A percentile compares a stretch with the other conserved stretches of the same genome.
These are phyloP conservation scores for Nannospalax galili DNA, from an alignment of 2,113 vertebrate species.

Conservation along the genomic window DNA sequence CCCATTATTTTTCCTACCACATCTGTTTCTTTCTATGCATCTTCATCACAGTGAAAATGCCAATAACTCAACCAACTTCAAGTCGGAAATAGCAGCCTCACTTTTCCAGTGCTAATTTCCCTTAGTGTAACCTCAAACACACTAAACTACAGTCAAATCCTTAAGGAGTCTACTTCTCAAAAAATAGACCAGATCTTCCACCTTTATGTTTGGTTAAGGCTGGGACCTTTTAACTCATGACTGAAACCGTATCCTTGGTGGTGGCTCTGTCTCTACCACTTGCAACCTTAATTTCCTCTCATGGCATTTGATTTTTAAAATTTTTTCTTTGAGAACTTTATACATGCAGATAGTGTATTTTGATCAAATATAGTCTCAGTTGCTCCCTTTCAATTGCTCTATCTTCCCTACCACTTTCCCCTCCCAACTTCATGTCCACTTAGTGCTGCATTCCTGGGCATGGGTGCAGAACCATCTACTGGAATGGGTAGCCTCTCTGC, in stretches of 20 bases:
- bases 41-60: background rate
- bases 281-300: background rate
- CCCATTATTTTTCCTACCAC: too few species aligned
- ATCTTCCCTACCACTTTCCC: background rate
- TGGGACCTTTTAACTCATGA: background rate
- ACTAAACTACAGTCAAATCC: background rate
- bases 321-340: background rate
- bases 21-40: background rate
- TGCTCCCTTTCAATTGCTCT: too few species aligned
- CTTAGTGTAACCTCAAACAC: background rate
- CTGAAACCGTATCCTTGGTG: background rate
- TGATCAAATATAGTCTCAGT: background rate
- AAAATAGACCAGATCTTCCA: background rate
- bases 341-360: background rate
- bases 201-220: background rate
- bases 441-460: background rate
- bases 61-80: background rate
- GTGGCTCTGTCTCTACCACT: background rate
- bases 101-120: background rate
- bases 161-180: background rate
- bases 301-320: background rate
- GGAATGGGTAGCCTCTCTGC: background rate
- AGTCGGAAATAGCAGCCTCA: background rate
- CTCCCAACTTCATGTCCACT: background rate
- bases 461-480: background rate